These are phyloP conservation scores for Noctilio leporinus DNA, from an alignment of 2,113 vertebrate species.

Conservation along the genomic window DNA sequence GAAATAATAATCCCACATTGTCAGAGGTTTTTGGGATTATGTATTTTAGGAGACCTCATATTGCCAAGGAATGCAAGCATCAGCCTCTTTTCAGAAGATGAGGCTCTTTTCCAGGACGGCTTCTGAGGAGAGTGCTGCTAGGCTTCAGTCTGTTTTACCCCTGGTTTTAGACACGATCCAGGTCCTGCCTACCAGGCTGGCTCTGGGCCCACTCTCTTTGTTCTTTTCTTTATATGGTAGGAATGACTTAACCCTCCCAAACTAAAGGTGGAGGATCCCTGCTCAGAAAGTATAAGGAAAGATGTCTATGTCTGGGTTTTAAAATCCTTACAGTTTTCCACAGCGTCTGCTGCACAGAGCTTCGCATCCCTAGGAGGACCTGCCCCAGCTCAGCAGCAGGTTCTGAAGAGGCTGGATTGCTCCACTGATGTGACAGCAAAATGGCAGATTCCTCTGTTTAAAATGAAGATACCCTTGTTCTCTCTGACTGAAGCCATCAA, in stretches of 20 bases:
- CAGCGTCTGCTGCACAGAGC: conserved; percentile 94
- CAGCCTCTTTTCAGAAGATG: background rate
- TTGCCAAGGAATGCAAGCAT: background rate
- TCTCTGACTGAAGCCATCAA: conserved; percentile 87
- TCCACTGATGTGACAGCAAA: conserved; percentile 81
- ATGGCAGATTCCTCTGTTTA: conserved; percentile 82
- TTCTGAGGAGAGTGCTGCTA: background rate
- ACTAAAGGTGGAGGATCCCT: background rate
- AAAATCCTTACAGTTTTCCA: background rate
- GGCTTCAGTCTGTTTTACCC: background rate
- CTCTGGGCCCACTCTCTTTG: background rate
- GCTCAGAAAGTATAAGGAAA: background rate
- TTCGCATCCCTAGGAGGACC: conserved; percentile 82
- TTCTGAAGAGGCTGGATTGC: conserved; percentile 82
- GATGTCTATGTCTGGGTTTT: background rate
- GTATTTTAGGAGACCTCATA: background rate
- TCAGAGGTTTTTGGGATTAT: background rate
- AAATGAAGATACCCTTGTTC: conserved; percentile 87
- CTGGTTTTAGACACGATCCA: background rate
- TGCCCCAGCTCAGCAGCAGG: conserved; percentile 87
- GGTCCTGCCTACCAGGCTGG: background rate
- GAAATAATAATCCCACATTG: background rate
- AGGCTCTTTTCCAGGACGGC: background rate
- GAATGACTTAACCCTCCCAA: background rate
- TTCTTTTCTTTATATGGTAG: background rate